These are phyloP conservation scores for Maconellicoccus hirsutus DNA, from an alignment of 1,140 invertebrate genomes.

Conservation along the genomic window DNA sequence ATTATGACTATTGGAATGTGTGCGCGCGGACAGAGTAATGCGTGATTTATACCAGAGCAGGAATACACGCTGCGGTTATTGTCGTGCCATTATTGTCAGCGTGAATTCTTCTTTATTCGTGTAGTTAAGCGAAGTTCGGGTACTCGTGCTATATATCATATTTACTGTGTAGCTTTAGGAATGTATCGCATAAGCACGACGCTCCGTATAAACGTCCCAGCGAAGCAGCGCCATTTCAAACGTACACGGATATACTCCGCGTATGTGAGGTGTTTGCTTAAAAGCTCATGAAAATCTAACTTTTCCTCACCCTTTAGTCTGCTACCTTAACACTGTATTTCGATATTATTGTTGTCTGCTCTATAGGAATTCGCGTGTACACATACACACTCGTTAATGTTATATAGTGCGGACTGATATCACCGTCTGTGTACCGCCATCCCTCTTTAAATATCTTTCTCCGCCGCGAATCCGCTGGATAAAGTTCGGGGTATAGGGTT, in stretches of 20 bases:
- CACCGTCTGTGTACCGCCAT: not conserved
- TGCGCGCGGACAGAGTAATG: not conserved
- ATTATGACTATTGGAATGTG: not conserved
- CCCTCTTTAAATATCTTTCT: not conserved
- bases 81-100: slow-evolving; percentile 13
- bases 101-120: slow-evolving; percentile 16
- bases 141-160: not conserved
- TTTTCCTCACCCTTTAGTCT: not conserved
- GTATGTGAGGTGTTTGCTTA: not conserved
- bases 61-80: not conserved
- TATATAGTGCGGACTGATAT: not conserved
- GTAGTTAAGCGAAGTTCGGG: slow-evolving; percentile 2
- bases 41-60: not conserved
- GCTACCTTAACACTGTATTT: not conserved
- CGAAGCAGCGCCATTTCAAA: not conserved
- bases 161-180: not conserved
- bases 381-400: not conserved
- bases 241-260: not conserved
- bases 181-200: not conserved
- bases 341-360: slow-evolving; percentile 8
- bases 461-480: not conserved
- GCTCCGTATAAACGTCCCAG: not conserved
- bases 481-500: not conserved
- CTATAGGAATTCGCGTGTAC: not conserved
- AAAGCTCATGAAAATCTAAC: slow-evolving; percentile 9